A percentile compares a stretch with the other conserved stretches of the same genome.
These are phyloP conservation scores for Pterocles gutturalis DNA, from an alignment of 2,113 vertebrate species.

Conservation along the genomic window DNA sequence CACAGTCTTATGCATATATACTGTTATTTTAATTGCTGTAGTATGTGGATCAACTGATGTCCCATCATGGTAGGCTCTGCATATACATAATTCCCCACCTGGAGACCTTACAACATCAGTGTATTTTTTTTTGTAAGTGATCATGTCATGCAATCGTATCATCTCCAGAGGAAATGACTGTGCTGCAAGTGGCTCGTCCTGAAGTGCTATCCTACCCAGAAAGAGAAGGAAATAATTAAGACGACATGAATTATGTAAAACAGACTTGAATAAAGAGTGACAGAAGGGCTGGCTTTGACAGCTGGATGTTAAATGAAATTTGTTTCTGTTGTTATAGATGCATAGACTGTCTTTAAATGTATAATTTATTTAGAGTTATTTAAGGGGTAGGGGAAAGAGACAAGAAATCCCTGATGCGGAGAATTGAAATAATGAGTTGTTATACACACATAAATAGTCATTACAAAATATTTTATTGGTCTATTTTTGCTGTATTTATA, in stretches of 20 bases:
- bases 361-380: constrained; percentile 68
- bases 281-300: constrained; percentile 59
- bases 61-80: background rate
- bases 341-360: constrained; percentile 37
- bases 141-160: accelerated
- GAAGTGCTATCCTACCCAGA: constrained; percentile 6
- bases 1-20: background rate
- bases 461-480: constrained; percentile 57
- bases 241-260: constrained; percentile 62
- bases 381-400: constrained; percentile 26
- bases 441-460: constrained; percentile 50
- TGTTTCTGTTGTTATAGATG: constrained; percentile 62
- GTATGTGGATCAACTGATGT: background rate
- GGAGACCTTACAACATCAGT: background rate
- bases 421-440: constrained; percentile 63
- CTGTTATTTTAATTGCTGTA: background rate
- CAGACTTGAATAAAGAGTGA: constrained; percentile 56
- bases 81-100: background rate
- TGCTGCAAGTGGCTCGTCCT: background rate
- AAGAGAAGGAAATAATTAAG: constrained; percentile 62
- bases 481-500: constrained; percentile 52
- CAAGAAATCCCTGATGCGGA: constrained; percentile 34
- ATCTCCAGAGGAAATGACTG: constrained; percentile 9
- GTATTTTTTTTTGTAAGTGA: background rate
- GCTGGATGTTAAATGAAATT: constrained; percentile 65